A percentile compares a stretch with the other conserved stretches of the same genome.
phyloP scores from a whole-genome alignment of 2,888 invertebrate species.

The Brachyptera putata region DNA sequence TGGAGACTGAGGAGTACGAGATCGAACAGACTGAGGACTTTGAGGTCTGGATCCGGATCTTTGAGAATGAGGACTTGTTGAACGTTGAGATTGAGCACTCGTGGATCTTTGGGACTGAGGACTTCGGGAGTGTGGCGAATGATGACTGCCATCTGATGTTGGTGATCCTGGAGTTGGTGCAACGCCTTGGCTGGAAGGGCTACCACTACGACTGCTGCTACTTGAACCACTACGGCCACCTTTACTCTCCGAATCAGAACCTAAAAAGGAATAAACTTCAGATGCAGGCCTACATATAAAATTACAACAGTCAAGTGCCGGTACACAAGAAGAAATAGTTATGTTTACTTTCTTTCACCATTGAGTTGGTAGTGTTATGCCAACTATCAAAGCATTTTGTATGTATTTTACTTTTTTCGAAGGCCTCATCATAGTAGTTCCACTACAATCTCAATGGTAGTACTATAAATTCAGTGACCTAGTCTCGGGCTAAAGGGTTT shows the following conservation, averaged over 20 bases:
- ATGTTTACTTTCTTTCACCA: too few relatives aligned
- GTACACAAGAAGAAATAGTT: too few relatives aligned
- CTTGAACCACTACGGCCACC: conserved; percentile 45
- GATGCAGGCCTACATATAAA: background rate
- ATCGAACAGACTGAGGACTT: conserved; percentile 41
- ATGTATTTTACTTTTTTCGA: too few relatives aligned
- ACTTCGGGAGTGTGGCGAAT: conserved; percentile 32
- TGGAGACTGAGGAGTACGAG: conserved; percentile 24
- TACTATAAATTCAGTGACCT: too few relatives aligned
- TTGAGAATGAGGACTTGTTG: conserved; percentile 40
- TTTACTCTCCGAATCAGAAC: conserved; percentile 48
- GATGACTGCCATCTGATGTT: conserved; percentile 32
- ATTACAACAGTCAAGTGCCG: too few relatives aligned
- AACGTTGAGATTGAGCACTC: conserved; percentile 42
- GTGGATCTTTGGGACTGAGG: conserved; percentile 36
- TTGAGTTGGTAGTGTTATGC: too few relatives aligned
- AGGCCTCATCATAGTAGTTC: too few relatives aligned
- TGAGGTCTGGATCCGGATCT: conserved; percentile 37
- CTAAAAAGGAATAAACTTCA: conserved; percentile 29
- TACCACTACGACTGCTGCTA: conserved; percentile 44
- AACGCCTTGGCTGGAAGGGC: conserved; percentile 44
- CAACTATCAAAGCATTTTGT: too few relatives aligned
- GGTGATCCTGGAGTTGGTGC: conserved; percentile 44
- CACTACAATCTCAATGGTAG: too few relatives aligned
- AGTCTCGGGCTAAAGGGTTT: too few relatives aligned